phyloP scores from a whole-genome alignment of 2,888 invertebrate genomes.

The Rhagium mordax region DNA sequence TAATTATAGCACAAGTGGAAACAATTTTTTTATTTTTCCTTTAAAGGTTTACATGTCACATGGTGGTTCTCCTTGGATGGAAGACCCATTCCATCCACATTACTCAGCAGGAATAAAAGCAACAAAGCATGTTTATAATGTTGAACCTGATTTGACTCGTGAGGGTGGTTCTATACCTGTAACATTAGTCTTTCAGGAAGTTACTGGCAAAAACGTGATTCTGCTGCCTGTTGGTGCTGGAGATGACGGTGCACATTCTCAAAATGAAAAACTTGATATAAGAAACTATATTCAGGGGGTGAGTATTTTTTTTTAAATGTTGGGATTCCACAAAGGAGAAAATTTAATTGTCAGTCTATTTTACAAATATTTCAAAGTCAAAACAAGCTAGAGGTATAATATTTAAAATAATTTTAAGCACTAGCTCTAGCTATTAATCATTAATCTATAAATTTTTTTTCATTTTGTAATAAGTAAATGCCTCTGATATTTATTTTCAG shows the following conservation, averaged over 20 bases:
- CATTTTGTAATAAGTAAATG: too few species aligned
- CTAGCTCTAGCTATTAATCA: too few species aligned
- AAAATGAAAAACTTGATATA: slow-evolving; percentile 96
- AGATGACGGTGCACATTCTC: slow-evolving; percentile 98
- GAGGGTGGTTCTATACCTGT: slow-evolving; percentile 99
- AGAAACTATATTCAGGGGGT: slow-evolving; percentile 92
- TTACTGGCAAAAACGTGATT: slow-evolving; percentile 93
- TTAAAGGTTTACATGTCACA: slow-evolving; percentile 56
- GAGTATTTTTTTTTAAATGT: background rate
- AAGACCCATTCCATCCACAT: slow-evolving; percentile 93
- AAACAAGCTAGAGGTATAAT: too few species aligned
- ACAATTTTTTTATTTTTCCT: too few species aligned
- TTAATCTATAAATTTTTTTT: too few species aligned
- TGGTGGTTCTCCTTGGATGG: slow-evolving; percentile 93
- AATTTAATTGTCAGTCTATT: too few species aligned
- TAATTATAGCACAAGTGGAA: too few species aligned
- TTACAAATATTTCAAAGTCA: too few species aligned
- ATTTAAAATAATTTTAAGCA: too few species aligned
- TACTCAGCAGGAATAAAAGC: slow-evolving; percentile 91
- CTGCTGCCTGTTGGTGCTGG: slow-evolving; percentile 95
- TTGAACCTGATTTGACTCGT: slow-evolving; percentile 94
- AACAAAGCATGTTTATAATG: slow-evolving; percentile 86
- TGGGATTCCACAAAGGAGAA: too few species aligned
- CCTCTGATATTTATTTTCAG: too few species aligned
- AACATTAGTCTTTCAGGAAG: slow-evolving; percentile 92